Base-by-base conservation (phyloP, 2,797 vertebrate genomes). In the Amniataba percoides region DNA sequence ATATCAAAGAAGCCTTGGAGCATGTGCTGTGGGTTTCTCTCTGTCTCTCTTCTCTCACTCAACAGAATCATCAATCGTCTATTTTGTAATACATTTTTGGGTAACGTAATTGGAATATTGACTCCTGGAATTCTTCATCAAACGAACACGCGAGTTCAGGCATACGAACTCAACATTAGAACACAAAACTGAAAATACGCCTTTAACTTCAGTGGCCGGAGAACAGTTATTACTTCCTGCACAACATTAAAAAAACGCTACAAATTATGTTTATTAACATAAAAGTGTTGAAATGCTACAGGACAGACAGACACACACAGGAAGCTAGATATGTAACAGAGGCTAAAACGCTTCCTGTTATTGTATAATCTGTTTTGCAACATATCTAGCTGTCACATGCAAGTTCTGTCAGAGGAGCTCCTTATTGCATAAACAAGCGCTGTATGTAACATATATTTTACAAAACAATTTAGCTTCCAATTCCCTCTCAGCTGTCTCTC, bases 401-500 rank as follows among this genome's bases (percentile, higher is more conserved):
- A 11, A 16, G 25, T 12, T 62, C n/a, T 60, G 7, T 56, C 19
- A 55, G 40, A 63, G 27, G n/a, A 21, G 53, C 52, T n/a, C 10
- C 16, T 31, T 61, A 21, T 52, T 52, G 5, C 15, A 39, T 16
- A 49, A 71, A 43, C 34, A 14, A 62, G n/a, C 18, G 27, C 27
- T 31, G 27, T 31, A 31, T 31, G 27, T 31, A 31, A 31, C 27
- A 31, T n/a, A n/a, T n/a, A 46, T 7, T 52, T 21, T 25, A 43
- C n/a, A n/a, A n/a, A n/a, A 62, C 42, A 36, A 60, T n/a, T 58
- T 14, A n/a, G 34, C 40, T 53, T 48, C 36, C 12, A 8, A 67
- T 42, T 31, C 58, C 48, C 53, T 65, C 51, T 60, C 53, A 18
- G 27, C 57, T 11, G 36, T 58, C n/a, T 74, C 25, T 40, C 23